Evolutionary conservation across 1,140 invertebrate species (phyloP), one percentile per base, ranked within the genome.

Genomic region (Hesperophylax magnus): DNA sequence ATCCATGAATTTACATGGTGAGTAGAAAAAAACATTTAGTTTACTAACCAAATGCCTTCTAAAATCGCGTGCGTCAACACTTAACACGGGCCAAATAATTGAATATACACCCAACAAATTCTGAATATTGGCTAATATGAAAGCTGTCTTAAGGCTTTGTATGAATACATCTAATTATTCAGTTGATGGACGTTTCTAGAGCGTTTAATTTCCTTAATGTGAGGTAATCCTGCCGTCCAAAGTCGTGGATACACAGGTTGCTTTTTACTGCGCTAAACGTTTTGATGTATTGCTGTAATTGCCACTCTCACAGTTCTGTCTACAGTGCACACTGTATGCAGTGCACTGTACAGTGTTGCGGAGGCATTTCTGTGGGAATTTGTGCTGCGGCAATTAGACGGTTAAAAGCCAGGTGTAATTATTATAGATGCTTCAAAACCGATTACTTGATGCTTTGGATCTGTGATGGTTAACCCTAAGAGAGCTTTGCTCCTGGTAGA

Each of bases 171-270:
- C 72, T 75, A 75, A 75, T 75, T 75, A 56, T 11, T 15, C 5
- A 60, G 53, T 75, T 75, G 72, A 75, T 75, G 20, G 56, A 75
- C 53, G 20, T 31, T 71, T 71, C 8, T 56, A 27, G 72, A 65
- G 15, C 47, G 47, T 69, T 69, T 31, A 34, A 72, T 72, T 53
- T 72, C 52, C 69, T 20, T 54, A 72, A 53, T 53, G 31, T 53
- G 27, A n/a, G 27, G 22, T 18, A 71, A 71, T 71, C 39, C 67
- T 20, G 34, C n/a, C 18, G 31, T 20, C 39, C 15, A n/a, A 47
- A 71, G 31, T 20, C 39, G 31, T 71, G 39, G 8, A 71, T 47
- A 52, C 61, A 22, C 61, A 47, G 11, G 39, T 47, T 61, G 24
- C 58, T 39, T 67, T 27, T 67, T 67, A 67, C 63, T n/a, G 5